phyloP scores from a whole-genome alignment of 1,140 invertebrate species.

The Drusus annulatus region DNA sequence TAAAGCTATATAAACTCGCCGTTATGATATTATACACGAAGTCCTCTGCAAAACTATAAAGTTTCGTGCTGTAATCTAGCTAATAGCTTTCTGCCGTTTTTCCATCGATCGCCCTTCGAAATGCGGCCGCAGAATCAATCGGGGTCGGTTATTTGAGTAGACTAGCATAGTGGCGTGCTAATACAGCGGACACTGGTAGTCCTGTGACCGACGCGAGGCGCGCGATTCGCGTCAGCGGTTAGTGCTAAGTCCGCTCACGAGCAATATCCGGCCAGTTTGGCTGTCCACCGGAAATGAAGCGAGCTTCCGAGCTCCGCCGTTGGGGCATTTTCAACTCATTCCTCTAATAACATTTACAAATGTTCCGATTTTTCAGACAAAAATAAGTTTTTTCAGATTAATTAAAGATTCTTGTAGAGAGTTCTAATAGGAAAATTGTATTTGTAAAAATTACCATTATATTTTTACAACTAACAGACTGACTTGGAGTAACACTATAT shows the following conservation, averaged over 20 bases:
- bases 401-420: too few relatives aligned
- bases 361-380: too few relatives aligned
- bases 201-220: neutral
- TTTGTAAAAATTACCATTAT: neutral
- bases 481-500: too few relatives aligned
- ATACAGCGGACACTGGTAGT: neutral
- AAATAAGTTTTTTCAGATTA: neutral
- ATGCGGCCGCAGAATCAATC: neutral
- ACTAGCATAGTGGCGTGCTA: neutral
- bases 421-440: neutral
- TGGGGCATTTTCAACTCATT: neutral
- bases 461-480: too few relatives aligned
- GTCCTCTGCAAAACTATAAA: too few relatives aligned
- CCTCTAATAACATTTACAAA: neutral
- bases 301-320: neutral
- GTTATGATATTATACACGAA: too few relatives aligned
- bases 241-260: neutral
- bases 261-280: constrained; percentile 16
- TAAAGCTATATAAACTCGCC: too few relatives aligned
- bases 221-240: constrained; percentile 7
- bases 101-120: neutral
- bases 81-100: neutral
- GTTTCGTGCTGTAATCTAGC: too few relatives aligned
- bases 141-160: neutral
- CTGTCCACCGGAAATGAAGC: constrained; percentile 13